Evolutionary conservation across 2,797 vertebrate species (phyloP).

Genomic region (Enteromius trimaculatus): DNA sequence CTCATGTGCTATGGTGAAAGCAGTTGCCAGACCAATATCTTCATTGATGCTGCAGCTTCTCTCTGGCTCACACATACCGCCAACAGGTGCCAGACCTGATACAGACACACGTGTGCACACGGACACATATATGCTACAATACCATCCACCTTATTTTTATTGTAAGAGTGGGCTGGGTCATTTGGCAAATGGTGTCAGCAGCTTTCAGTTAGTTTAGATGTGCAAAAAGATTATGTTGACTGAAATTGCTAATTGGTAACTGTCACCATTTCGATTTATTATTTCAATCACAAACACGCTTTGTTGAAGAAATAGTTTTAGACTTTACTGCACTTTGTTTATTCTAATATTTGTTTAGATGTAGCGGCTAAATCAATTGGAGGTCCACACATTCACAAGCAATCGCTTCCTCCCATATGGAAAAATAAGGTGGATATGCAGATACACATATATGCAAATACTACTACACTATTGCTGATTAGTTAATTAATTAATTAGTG

Average conservation of each 20-base stretch:
- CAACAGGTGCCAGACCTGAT: constrained; percentile 93
- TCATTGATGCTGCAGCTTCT: constrained; percentile 98
- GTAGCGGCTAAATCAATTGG: not conserved
- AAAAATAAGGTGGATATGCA: constrained; percentile 21
- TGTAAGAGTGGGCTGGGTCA: not conserved
- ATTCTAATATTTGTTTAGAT: not conserved
- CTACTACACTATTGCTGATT: not conserved
- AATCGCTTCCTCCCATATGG: not conserved
- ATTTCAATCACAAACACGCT: constrained; percentile 11
- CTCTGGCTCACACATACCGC: constrained; percentile 97
- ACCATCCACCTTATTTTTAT: constrained; percentile 2
- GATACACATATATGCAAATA: constrained; percentile 8
- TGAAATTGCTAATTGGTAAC: not conserved
- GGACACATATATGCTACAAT: constrained; percentile 29
- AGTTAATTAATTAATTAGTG: constrained; percentile 24
- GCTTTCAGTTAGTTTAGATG: not conserved
- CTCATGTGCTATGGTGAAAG: constrained; percentile 98
- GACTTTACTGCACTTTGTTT: not conserved
- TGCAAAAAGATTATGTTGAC: not conserved
- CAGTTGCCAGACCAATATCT: constrained; percentile 96
- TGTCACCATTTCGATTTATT: not conserved
- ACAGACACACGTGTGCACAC: constrained; percentile 60
- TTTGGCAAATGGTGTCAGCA: not conserved
- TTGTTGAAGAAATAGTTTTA: not conserved
- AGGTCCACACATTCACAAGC: constrained; percentile 8